A percentile compares a stretch with the other conserved stretches of the same genome.
phyloP scores from a whole-genome alignment of 1,140 invertebrate genomes.

The Agrypnia vestita region DNA sequence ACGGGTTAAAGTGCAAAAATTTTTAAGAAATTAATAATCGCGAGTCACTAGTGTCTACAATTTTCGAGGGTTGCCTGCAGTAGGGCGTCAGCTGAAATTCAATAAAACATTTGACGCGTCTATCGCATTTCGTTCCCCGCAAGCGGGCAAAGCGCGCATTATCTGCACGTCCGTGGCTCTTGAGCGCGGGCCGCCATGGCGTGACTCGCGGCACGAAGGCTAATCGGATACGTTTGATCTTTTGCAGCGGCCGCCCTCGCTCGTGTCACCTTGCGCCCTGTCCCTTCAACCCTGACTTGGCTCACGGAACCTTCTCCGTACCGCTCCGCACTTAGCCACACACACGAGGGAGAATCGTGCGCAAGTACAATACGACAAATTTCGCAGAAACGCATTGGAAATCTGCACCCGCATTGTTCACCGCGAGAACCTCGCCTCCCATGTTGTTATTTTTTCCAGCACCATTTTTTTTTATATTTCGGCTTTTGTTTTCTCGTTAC shows the following conservation, averaged over 20 bases:
- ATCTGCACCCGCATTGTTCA: slow-evolving; percentile 29
- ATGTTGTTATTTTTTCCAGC: slow-evolving; percentile 42
- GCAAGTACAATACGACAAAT: slow-evolving; percentile 33
- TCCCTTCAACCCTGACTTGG: slow-evolving; percentile 9
- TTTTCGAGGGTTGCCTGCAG: too few species aligned
- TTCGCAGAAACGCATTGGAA: slow-evolving; percentile 30
- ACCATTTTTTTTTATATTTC: slow-evolving; percentile 19
- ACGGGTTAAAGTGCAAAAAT: too few species aligned
- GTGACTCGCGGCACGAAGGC: slow-evolving; percentile 40
- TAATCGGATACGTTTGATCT: slow-evolving; percentile 47
- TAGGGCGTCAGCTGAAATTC: not conserved
- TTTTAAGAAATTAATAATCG: too few species aligned
- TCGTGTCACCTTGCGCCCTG: slow-evolving; percentile 4
- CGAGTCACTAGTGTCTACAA: too few species aligned
- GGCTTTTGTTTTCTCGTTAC: slow-evolving; percentile 41
- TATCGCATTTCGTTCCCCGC: slow-evolving; percentile 15
- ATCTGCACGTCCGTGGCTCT: slow-evolving; percentile 34
- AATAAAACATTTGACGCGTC: slow-evolving; percentile 29
- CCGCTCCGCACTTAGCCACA: not conserved
- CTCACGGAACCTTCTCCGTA: not conserved
- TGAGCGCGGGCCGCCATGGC: not conserved
- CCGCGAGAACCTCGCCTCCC: slow-evolving; percentile 36
- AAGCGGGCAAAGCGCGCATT: slow-evolving; percentile 19
- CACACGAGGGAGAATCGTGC: not conserved
- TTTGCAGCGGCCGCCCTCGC: slow-evolving; percentile 13